Evolutionary conservation across 1,140 invertebrate genomes (phyloP), one percentile per base, ranked within the genome.

Genomic region (Meloidogyne exigua): DNA sequence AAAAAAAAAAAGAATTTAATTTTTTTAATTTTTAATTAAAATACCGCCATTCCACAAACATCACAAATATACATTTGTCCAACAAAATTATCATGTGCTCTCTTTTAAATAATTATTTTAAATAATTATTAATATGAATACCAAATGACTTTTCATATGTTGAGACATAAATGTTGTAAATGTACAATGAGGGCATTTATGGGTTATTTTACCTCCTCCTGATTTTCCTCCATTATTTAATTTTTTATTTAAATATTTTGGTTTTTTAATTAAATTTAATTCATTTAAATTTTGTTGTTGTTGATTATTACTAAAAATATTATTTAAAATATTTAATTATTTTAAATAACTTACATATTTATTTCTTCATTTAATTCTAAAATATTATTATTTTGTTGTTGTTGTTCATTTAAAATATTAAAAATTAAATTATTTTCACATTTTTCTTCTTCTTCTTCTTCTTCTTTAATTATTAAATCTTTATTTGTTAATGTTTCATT

Each of bases 21-120:
- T 66, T 10, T 9, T 21, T 57, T 57, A n/a, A 57, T n/a, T 57
- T n/a, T 39, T 23, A 28, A 68, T 68, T 42, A 68, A 2, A 21
- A 64, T 63, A 73, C 71, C 57, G 71, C 71, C 71, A 73, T 73
- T 66, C 71, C 71, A 36, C 71, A 73, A 42, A 73, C 57, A 63
- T 73, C 71, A 65, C 71, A 73, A 42, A 73, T 65, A 36, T 73
- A 73, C 71, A 73, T 91, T 76, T 85, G 79, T 36, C 85, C 88
- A 94, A 94, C 81, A 92, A 90, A 84, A 92, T 92, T 44, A 90
- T 89, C 70, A 89, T 88, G 65, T 89, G 90, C 72, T 87, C 86
- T 75, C 88, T 82, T 88, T 73, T 83, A 80, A 69, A 21, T 32
- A 39, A 70, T 72, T 76, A 42, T 36, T 57, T 72, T 49, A 39